Conservation (phyloP, 2,113 vertebrate species). For the Sinocyclocheilus rhinocerous region DNA sequence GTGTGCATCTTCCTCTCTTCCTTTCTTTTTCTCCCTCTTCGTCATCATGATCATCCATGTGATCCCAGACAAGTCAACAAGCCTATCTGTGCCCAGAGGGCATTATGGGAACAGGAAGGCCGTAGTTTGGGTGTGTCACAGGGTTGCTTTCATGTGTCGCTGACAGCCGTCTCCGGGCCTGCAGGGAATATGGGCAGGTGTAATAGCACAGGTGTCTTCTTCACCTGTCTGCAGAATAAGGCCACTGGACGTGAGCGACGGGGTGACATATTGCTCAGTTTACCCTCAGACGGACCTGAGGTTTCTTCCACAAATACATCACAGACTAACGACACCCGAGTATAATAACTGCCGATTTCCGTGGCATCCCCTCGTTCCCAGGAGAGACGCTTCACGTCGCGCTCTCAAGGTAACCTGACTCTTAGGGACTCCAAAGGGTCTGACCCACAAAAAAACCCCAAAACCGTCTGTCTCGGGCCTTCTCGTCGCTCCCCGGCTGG, state of each 20-base stretch:
- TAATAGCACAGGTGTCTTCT: slow-evolving; percentile 18
- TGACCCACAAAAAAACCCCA: slow-evolving; percentile 20
- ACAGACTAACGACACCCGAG: not conserved
- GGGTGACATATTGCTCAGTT: slow-evolving; percentile 13
- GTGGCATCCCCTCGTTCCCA: slow-evolving; percentile 21
- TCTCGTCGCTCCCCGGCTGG: slow-evolving; percentile 24
- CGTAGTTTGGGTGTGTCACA: not conserved
- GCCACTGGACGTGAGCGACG: not conserved
- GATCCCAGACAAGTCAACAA: slow-evolving; percentile 35
- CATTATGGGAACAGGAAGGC: slow-evolving; percentile 18
- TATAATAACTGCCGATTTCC: slow-evolving; percentile 46
- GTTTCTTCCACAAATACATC: not conserved
- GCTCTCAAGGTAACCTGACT: slow-evolving; percentile 53
- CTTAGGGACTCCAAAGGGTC: slow-evolving; percentile 47
- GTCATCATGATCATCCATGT: slow-evolving; percentile 29
- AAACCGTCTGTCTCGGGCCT: slow-evolving; percentile 19
- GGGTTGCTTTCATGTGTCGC: not conserved
- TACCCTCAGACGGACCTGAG: not conserved
- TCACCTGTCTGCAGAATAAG: slow-evolving; percentile 19
- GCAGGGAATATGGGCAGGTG: not conserved
- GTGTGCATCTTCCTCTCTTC: slow-evolving; percentile 20
- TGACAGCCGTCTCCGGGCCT: slow-evolving; percentile 1
- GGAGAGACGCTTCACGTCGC: slow-evolving; percentile 26
- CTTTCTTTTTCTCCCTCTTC: slow-evolving; percentile 21
- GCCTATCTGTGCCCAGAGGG: slow-evolving; percentile 28